These are phyloP conservation scores for Cerastoderma edule DNA, from an alignment of 2,888 invertebrate species.

Conservation along the genomic window DNA sequence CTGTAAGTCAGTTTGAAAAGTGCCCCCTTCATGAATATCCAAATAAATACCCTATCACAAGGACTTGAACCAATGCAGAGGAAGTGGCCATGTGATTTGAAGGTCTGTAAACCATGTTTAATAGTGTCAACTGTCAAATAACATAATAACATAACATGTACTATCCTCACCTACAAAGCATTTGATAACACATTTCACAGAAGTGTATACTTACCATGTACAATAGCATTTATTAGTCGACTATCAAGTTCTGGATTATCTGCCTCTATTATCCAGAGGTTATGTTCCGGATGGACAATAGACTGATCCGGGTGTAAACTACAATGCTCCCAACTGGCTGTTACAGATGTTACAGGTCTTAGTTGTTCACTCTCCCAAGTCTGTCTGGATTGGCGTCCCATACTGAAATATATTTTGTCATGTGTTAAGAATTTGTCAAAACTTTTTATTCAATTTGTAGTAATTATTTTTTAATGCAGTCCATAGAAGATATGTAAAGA, in stretches of 20 bases:
- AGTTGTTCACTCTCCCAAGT: conserved; percentile 73
- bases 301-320: conserved; percentile 69
- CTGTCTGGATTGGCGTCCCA: conserved; percentile 66
- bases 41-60: no score
- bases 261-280: conserved; percentile 81
- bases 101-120: no score
- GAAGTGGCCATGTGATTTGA: no score
- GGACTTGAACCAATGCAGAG: no score
- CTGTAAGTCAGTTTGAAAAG: no score
- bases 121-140: no score
- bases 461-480: no score
- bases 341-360: conserved; percentile 76
- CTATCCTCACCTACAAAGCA: not conserved
- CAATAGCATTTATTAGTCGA: conserved; percentile 79
- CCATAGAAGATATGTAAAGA: no score
- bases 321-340: conserved; percentile 73
- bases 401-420: conserved; percentile 33
- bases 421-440: not conserved
- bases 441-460: no score
- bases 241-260: conserved; percentile 78
- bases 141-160: no score
- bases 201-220: conserved; percentile 79
- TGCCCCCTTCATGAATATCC: no score
- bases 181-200: no score
- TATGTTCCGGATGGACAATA: conserved; percentile 74